Evolutionary conservation across 2,888 invertebrate species (phyloP).

Genomic region (Neelides folsomi): DNA sequence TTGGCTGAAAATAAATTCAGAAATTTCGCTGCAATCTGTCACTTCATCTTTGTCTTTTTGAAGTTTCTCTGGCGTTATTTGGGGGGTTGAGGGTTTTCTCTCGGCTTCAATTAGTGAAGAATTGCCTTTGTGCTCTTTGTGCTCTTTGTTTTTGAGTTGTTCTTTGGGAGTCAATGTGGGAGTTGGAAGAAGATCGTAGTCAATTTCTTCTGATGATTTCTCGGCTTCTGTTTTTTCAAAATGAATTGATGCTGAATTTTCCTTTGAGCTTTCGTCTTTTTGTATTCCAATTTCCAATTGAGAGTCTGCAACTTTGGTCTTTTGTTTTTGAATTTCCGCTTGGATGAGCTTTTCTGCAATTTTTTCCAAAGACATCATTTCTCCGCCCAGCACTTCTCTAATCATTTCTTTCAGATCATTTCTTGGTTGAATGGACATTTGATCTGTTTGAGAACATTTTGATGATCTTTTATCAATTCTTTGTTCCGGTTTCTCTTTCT

Average conservation of each 20-base stretch:
- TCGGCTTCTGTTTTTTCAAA: neutral
- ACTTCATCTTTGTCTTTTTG: conserved; percentile 4
- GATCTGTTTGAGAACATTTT: too few relatives aligned
- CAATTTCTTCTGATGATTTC: neutral
- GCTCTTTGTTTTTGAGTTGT: neutral
- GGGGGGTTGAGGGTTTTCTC: conserved; percentile 11
- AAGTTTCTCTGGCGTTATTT: conserved; percentile 6
- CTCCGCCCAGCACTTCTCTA: conserved; percentile 16
- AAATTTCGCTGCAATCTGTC: conserved; percentile 23
- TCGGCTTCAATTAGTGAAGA: conserved; percentile 2
- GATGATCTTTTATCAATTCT: too few relatives aligned
- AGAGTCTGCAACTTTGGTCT: neutral
- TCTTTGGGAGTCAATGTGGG: neutral
- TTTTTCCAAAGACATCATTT: conserved; percentile 13
- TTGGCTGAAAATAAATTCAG: conserved; percentile 14
- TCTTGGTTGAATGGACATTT: neutral
- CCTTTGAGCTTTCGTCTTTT: neutral
- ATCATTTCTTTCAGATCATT: conserved; percentile 14
- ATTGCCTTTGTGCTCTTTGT: too few relatives aligned
- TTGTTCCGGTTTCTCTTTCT: too few relatives aligned
- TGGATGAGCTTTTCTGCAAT: conserved; percentile 4
- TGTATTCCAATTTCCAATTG: neutral
- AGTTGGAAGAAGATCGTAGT: neutral
- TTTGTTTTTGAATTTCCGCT: neutral
- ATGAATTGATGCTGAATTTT: neutral